Conservation (phyloP, 2,113 vertebrate species). For the Oncorhynchus gorbuscha region DNA sequence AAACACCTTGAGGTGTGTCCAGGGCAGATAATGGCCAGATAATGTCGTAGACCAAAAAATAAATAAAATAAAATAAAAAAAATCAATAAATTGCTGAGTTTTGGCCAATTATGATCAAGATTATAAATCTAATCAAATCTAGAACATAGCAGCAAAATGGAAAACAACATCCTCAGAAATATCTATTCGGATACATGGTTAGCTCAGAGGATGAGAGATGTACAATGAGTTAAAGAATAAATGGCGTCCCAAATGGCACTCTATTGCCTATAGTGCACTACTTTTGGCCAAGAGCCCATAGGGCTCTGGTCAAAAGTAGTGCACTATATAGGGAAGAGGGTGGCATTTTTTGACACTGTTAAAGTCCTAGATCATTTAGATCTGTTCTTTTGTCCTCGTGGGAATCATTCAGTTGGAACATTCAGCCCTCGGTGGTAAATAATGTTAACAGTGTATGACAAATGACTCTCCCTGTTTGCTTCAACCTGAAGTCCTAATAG, state of each 20-base stretch:
- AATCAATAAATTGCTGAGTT: background rate
- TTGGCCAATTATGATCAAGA: background rate
- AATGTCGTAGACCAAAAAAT: background rate
- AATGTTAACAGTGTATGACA: background rate
- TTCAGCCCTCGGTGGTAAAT: background rate
- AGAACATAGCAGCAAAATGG: too few species aligned
- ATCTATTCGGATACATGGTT: too few species aligned
- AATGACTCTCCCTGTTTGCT: background rate
- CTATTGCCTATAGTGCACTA: too few species aligned
- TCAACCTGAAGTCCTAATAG: background rate
- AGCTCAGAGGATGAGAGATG: too few species aligned
- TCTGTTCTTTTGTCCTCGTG: background rate
- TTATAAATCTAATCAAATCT: background rate
- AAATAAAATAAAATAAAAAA: too few species aligned
- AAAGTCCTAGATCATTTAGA: background rate
- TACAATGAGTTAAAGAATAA: too few species aligned
- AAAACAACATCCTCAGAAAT: too few species aligned
- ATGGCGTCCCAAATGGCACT: too few species aligned
- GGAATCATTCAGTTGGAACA: background rate
- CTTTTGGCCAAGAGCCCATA: too few species aligned
- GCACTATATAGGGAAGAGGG: too few species aligned
- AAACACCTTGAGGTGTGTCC: background rate
- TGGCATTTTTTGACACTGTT: background rate
- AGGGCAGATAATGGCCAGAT: background rate
- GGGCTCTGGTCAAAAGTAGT: too few species aligned